These are phyloP conservation scores for Rhopilema esculentum DNA, from an alignment of 30 jellyfish, hydroid and myxozoan genomes.

Conservation along the genomic window DNA sequence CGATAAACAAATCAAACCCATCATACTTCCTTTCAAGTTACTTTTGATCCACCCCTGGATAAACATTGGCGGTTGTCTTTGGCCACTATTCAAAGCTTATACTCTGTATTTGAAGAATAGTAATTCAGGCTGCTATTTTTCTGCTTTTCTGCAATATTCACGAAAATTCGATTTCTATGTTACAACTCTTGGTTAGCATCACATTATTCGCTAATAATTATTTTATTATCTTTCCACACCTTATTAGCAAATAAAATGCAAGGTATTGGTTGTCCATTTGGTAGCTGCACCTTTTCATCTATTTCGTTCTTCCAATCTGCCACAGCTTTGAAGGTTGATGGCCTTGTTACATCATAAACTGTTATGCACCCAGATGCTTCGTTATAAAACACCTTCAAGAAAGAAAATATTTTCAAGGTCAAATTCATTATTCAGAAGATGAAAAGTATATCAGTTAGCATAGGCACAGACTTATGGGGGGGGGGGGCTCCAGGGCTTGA, in stretches of 20 bases:
- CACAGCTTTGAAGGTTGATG: conserved; percentile 88
- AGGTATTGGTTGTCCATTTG: conserved; percentile 91
- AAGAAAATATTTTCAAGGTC: not conserved
- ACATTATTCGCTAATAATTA: not conserved
- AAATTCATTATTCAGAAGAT: not conserved
- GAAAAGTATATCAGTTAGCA: not conserved
- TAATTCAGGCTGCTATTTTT: too few species aligned
- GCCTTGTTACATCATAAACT: conserved; percentile 86
- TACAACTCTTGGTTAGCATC: too few species aligned
- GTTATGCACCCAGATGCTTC: conserved; percentile 96
- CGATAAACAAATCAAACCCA: too few species aligned
- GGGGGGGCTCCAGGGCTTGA: too few species aligned
- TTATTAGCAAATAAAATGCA: conserved; percentile 92
- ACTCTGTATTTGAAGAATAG: too few species aligned
- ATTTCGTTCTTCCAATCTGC: conserved; percentile 93
- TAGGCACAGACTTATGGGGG: too few species aligned
- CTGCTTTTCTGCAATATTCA: too few species aligned
- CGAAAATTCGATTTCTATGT: too few species aligned
- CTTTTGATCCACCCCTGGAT: too few species aligned
- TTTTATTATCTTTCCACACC: conserved; percentile 23
- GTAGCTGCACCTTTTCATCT: conserved; percentile 87
- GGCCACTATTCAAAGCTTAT: too few species aligned
- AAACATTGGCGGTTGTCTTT: too few species aligned
- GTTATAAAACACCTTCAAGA: conserved; percentile 80
- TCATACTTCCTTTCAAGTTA: too few species aligned